Conservation (phyloP, 2,888 invertebrate genomes). For the Pseudococcus jackbeardsleyi region DNA sequence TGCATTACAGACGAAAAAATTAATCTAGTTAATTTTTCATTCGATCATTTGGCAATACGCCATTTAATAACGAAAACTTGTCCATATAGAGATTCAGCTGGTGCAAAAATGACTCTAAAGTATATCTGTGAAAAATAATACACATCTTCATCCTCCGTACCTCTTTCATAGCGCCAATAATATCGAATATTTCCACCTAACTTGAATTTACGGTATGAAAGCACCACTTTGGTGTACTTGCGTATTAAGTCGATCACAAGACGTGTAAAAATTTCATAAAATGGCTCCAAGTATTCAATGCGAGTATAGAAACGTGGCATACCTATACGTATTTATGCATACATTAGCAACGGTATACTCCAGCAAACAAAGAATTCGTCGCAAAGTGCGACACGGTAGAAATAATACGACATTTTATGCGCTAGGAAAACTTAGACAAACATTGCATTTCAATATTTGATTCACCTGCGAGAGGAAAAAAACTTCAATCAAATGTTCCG, state of each 20-base stretch:
- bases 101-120: neutral
- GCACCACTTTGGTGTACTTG: neutral
- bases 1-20: neutral
- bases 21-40: neutral
- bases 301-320: neutral
- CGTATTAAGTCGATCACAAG: neutral
- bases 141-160: neutral
- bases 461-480: slow-evolving; percentile 7
- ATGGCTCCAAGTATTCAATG: neutral
- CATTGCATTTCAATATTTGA: slow-evolving; percentile 40
- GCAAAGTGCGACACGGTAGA: neutral
- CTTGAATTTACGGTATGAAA: neutral
- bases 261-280: neutral
- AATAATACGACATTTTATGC: slow-evolving; percentile 7
- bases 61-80: slow-evolving; percentile 1
- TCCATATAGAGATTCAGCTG: neutral
- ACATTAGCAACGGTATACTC: neutral
- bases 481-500: slow-evolving; percentile 41
- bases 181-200: neutral
- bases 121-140: neutral
- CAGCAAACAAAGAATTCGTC: neutral
- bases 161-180: neutral
- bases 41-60: neutral
- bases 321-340: neutral
- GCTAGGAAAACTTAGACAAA: slow-evolving; percentile 18